A percentile compares a stretch with the other conserved stretches of the same genome.
Evolutionary conservation across 2,113 vertebrate species (phyloP).

Genomic region (Corythaixoides concolor): DNA sequence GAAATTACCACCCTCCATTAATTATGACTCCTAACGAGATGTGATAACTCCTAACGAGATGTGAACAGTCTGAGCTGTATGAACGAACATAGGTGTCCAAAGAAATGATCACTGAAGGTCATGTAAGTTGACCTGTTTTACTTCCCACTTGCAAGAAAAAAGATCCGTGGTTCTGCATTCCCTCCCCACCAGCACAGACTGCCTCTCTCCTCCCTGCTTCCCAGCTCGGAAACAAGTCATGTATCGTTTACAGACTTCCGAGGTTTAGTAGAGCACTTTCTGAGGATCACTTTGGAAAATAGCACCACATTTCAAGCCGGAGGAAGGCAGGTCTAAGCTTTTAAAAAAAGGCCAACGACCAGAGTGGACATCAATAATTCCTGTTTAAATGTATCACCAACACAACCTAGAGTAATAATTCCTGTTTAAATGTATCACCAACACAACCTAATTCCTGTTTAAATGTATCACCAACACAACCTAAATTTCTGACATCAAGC

Average conservation of each 20-base stretch:
- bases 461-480: not conserved
- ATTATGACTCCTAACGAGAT: not conserved
- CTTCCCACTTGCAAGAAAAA: not conserved
- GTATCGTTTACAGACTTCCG: accelerated
- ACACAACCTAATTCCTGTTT: not conserved
- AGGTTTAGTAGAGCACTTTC: not conserved
- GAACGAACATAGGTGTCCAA: not conserved
- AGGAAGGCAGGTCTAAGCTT: not conserved
- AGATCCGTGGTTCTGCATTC: not conserved
- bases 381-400: not conserved
- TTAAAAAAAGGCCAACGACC: not conserved
- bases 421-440: not conserved
- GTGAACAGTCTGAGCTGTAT: not conserved
- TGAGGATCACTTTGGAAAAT: not conserved
- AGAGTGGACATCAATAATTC: not conserved
- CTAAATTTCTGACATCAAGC: not conserved
- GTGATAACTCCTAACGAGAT: accelerated
- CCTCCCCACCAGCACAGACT: not conserved
- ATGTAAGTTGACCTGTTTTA: not conserved
- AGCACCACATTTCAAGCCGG: not conserved
- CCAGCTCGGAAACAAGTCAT: not conserved
- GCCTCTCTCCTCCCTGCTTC: not conserved
- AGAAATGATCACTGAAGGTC: not conserved
- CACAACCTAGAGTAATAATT: not conserved
- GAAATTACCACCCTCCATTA: not conserved